Evolutionary conservation across 1,140 invertebrate genomes (phyloP), one percentile per base, ranked within the genome.

Genomic region (Euwallacea fornicatus): DNA sequence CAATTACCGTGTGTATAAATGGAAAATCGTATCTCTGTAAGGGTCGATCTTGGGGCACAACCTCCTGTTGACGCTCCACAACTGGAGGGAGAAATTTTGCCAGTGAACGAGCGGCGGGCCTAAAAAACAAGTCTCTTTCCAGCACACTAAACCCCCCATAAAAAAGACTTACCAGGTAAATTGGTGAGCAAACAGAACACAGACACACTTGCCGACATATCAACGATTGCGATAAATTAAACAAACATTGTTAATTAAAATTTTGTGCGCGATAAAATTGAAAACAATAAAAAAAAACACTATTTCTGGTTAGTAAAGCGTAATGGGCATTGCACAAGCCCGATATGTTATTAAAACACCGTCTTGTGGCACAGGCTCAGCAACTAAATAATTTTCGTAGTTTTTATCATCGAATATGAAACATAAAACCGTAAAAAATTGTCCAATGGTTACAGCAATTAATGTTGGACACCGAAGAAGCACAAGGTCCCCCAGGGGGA

Each of bases 41-140:
- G 72, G 72, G 59, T 73, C 72, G 61, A 73, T 59, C 55, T 73
- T 47, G 13, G 66, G 61, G 58, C 72, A 73, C 9, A 69, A 13
- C 46, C 66, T 65, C 66, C 43, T 69, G 16, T 73, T 66, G 9
- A 73, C 42, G 8, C n/a, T 43, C 46, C 50, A 70, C 7, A 56
- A 15, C 47, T 70, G 68, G 9, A 70, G 33, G 7, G 59, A 65
- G 13, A 70, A 56, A 50, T 70, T 70, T 43, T 42, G 42, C 59
- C 59, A 61, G 11, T 61, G 59, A 42, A 61, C 7, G 21, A 61
- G 42, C 2, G 59, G 59, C 21, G 59, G 59, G 7, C 59, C 59
- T 61, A n/a, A n/a, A 61, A 43, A 42, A 61, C n/a, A 42, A 61
- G 21, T 33, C 21, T 33, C 21, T 33, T 33, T 33, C 1, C 21